A percentile compares a stretch with the other conserved stretches of the same genome.
These are phyloP conservation scores for Aphrocallistes beatrix DNA, from an alignment of 37 sponge, comb jelly and placozoan species.

Conservation along the genomic window DNA sequence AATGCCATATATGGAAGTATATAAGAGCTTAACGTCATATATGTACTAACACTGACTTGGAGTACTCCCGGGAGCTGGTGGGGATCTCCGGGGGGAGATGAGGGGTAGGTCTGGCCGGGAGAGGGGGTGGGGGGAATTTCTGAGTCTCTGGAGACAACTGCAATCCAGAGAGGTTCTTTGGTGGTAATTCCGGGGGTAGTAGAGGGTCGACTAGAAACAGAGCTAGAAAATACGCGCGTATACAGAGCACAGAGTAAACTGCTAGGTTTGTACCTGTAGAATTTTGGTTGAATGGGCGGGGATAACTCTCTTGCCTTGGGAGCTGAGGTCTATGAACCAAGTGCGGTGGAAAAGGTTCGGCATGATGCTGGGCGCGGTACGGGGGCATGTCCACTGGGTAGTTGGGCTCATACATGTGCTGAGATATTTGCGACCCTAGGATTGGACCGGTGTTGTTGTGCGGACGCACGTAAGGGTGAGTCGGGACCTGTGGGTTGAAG, in stretches of 20 bases:
- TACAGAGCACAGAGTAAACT: background rate
- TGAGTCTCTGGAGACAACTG: background rate
- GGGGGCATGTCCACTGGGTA: conserved; percentile 9
- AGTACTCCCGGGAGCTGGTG: background rate
- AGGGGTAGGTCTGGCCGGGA: background rate
- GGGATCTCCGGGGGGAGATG: background rate
- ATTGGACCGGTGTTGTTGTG: background rate
- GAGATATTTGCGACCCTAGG: background rate
- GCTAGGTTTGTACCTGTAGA: background rate
- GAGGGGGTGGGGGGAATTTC: background rate
- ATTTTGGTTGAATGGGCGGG: no score
- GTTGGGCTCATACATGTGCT: background rate
- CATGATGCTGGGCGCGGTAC: background rate
- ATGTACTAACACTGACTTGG: background rate
- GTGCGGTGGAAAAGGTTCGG: background rate
- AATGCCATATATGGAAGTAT: no score
- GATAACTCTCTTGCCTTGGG: background rate
- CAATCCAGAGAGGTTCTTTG: background rate
- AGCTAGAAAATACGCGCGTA: no score
- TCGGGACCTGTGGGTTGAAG: background rate
- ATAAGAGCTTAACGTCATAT: no score
- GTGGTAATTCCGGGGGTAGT: background rate
- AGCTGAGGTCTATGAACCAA: background rate
- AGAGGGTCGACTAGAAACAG: background rate
- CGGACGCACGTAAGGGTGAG: background rate